Evolutionary conservation across 1,140 invertebrate genomes (phyloP).

Genomic region (Tetramorium parvispinum): DNA sequence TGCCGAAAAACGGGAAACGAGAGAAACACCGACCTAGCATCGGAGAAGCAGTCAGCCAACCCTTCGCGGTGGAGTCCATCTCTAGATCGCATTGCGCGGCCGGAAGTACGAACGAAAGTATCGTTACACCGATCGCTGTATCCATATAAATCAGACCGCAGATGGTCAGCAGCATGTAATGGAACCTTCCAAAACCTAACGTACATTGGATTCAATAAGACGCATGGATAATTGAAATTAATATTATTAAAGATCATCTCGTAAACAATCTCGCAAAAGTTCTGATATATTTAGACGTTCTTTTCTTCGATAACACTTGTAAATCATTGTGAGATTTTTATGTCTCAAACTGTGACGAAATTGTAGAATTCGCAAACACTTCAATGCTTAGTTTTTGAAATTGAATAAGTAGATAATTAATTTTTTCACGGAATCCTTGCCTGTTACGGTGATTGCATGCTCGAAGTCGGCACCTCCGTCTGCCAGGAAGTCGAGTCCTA

Average conservation of each 20-base stretch:
- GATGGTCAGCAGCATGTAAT: slow-evolving; percentile 89
- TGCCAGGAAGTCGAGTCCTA: slow-evolving; percentile 90
- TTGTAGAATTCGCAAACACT: not conserved
- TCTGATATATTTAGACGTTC: not conserved
- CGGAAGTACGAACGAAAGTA: slow-evolving; percentile 92
- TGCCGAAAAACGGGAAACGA: not conserved
- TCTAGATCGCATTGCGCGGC: slow-evolving; percentile 91
- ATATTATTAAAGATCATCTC: not conserved
- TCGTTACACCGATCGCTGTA: slow-evolving; percentile 94
- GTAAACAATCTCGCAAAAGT: not conserved
- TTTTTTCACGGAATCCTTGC: slow-evolving; percentile 80
- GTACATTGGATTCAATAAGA: not conserved
- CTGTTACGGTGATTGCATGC: slow-evolving; percentile 89
- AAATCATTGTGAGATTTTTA: not conserved
- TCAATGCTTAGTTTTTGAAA: not conserved
- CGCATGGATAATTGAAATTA: not conserved
- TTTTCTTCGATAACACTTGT: not conserved
- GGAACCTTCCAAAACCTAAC: slow-evolving; percentile 92
- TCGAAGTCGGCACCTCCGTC: slow-evolving; percentile 90
- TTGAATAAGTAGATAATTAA: not conserved
- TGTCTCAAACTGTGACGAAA: not conserved
- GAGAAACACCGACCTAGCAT: slow-evolving; percentile 88
- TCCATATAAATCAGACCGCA: slow-evolving; percentile 91
- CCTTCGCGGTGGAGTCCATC: slow-evolving; percentile 91
- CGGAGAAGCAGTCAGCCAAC: slow-evolving; percentile 91